Evolutionary conservation across 2,113 vertebrate species (phyloP), one percentile per base, ranked within the genome.

Genomic region (Australoheros scitulus): DNA sequence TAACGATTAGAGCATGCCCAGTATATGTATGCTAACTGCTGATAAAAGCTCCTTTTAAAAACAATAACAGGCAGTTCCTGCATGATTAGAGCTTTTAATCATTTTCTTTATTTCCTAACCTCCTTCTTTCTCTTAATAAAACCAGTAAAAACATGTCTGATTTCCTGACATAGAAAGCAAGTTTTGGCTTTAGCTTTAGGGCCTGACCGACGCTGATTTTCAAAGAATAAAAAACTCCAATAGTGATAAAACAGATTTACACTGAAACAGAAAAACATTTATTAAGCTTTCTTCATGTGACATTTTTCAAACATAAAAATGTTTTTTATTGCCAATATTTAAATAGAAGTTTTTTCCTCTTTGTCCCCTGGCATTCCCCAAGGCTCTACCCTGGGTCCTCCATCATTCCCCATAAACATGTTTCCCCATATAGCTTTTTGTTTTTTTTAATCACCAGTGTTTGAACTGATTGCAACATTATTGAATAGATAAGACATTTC

Each of bases 11-110:
- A 58, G 63, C 29, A 59, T 82, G 61, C 41, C 8, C 5, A 77
- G 29, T 52, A 22, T 20, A 5, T 26, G 43, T 57, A 26, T 6
- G 15, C 14, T 26, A 13, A 52, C 29, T 50, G 18, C 52, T 74
- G 50, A 47, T 32, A 2, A 41, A 6, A 55, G 41, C 64, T 72
- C n/a, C 8, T 29, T 29, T 34, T 13, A n/a, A 82, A 36, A 61
- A 14, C 17, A 36, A 5, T 22, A 10, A 76, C 26, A 26, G 56
- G 47, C 38, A 64, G 11, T 77, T 81, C 34, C 70, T 86, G 76
- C 59, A 86, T 78, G 58, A 79, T 77, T 61, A 11, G 75, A 85
- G 75, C 74, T 88, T 79, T 70, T 76, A 11, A 61, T 68, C 22
- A 11, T 60, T 76, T 80, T 26, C 2, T 77, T 11, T 6, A 75